A percentile compares a stretch with the other conserved stretches of the same genome.
phyloP scores from a whole-genome alignment of 1,140 invertebrate species.

The Chymomyza costata region DNA sequence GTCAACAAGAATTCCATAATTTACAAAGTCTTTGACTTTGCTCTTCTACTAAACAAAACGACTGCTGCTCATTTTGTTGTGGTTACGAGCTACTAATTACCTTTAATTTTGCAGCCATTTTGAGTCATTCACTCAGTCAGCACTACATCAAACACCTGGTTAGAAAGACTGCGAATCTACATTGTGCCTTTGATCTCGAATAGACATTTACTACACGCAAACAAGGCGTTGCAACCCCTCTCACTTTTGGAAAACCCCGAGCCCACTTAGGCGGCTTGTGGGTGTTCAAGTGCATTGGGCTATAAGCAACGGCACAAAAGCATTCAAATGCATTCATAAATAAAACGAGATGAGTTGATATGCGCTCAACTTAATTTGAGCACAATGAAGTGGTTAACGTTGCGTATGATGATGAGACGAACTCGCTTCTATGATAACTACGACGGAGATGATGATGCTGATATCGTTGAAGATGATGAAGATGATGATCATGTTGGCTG shows the following conservation, averaged over 20 bases:
- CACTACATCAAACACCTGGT: conserved; percentile 10
- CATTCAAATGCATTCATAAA: conserved; percentile 46
- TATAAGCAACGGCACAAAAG: conserved; percentile 18
- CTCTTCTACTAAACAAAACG: too few relatives aligned
- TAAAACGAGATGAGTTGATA: too few relatives aligned
- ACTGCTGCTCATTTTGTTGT: conserved; percentile 2
- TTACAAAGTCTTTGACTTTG: too few relatives aligned
- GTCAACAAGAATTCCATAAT: too few relatives aligned
- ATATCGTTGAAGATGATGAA: too few relatives aligned
- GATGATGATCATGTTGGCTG: too few relatives aligned
- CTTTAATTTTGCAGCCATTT: conserved; percentile 26
- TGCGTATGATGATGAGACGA: conserved; percentile 13
- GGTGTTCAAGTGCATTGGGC: conserved; percentile 25
- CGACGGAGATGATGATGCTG: too few relatives aligned
- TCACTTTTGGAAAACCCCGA: too few relatives aligned
- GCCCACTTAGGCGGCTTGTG: conserved; percentile 13
- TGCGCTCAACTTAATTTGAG: conserved; percentile 39
- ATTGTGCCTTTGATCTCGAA: conserved; percentile 47
- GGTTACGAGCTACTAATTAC: conserved; percentile 30
- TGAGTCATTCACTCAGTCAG: conserved; percentile 15
- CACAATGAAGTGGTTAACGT: conserved; percentile 22
- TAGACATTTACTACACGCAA: too few relatives aligned
- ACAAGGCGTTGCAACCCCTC: too few relatives aligned
- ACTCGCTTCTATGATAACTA: too few relatives aligned
- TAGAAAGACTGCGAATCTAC: conserved; percentile 2